Evolutionary conservation across 2,797 vertebrate genomes (phyloP).

Genomic region (Phoxinus dragarum): DNA sequence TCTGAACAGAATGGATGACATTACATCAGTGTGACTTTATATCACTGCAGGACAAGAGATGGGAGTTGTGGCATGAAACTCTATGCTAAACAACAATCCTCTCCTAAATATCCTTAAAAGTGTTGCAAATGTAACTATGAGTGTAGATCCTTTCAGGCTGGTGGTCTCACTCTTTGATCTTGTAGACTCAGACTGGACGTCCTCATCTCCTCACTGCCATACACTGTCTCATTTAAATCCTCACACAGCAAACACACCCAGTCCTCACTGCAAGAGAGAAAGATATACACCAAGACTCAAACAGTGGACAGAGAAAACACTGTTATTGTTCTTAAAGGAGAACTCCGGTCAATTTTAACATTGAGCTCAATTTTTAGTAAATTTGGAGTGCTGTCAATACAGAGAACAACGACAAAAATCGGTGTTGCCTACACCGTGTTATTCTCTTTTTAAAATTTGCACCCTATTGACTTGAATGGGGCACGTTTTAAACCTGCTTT

Average conservation of each 20-base stretch:
- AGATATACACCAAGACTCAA: neutral
- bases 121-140: neutral
- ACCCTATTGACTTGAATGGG: too few species aligned
- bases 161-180: slow-evolving; percentile 70
- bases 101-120: neutral
- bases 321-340: neutral
- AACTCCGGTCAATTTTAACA: too few species aligned
- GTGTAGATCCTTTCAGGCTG: neutral
- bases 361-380: too few species aligned
- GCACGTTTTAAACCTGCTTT: too few species aligned
- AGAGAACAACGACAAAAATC: too few species aligned
- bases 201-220: slow-evolving; percentile 52
- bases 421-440: too few species aligned
- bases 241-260: slow-evolving; percentile 75
- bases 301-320: neutral
- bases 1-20: slow-evolving; percentile 61
- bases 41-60: slow-evolving; percentile 7
- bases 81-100: neutral
- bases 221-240: slow-evolving; percentile 65
- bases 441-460: too few species aligned
- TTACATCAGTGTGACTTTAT: neutral
- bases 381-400: too few species aligned
- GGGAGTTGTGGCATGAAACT: too few species aligned
- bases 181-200: slow-evolving; percentile 59
- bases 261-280: slow-evolving; percentile 57